Base-by-base conservation (phyloP, 2,113 vertebrate species). In the Collichthys lucidus region DNA sequence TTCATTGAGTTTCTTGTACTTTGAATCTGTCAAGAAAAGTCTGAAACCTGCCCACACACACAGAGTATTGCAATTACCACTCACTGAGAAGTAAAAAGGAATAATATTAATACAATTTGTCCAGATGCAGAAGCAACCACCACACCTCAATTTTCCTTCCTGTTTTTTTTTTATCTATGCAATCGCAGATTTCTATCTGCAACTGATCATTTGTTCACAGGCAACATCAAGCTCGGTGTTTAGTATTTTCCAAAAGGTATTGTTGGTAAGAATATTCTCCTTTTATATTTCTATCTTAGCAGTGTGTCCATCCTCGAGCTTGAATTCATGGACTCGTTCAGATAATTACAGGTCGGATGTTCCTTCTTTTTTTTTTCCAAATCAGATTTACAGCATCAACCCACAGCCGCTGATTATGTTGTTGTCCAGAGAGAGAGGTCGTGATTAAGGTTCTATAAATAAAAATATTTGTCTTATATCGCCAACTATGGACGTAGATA, bases 41-140 rank as follows among this genome's bases (percentile, higher is more conserved):
- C 3, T 10, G 17, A 35, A 35, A 20, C 1, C 3, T 4, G 16
- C 24, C 5, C 56, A 59, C 57, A 14, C 2, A 9, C 35, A 98
- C 93, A 95, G 94, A 67, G 98, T 96, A 80, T 77, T 99, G 68
- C 95, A 93, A 93, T 96, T 97, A 31, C 99, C 98, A 0, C 96
- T 99, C 4, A 96, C 95, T 17, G 98, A 99, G 68, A 98, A 99
- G 68, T 99, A 89, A 93, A 49, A 89, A 71, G 77, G 73, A 82
- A 77, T 56, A 79, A 77, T 79, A 78, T 77, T 77, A 77, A 63
- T 86, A 83, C 65, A 35, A 1, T 66, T 86, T n/a, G 82, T 89
- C 66, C 79, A 82, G 89, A 88, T 86, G 50, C 71, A 88, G 87
- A 89, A 83, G 77, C 84, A 88, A 92, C 89, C 79, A 79, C 83